Evolutionary conservation across 2,888 invertebrate species (phyloP).

Genomic region (Caenorhabditis zanzibari): DNA sequence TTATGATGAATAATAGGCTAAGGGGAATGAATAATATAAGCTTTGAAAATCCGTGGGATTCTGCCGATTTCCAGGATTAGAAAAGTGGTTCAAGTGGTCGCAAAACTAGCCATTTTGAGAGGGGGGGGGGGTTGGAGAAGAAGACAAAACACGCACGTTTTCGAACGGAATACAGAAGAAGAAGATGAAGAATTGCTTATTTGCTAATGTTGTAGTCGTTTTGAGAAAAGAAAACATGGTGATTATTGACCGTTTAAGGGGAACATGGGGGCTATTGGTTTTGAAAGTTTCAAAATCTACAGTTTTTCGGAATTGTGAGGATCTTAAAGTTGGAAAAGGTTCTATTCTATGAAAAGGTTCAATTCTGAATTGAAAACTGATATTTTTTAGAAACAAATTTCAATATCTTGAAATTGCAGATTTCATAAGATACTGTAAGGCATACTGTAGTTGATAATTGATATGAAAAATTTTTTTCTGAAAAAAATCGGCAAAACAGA

Average conservation of each 20-base stretch:
- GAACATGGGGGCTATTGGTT: background rate
- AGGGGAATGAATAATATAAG: too few species aligned
- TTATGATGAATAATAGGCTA: conserved; percentile 2
- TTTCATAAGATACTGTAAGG: too few species aligned
- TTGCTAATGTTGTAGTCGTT: conserved; percentile 41
- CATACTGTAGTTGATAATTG: too few species aligned
- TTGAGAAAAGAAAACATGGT: conserved; percentile 26
- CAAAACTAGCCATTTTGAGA: conserved; percentile 33
- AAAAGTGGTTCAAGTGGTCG: conserved; percentile 59
- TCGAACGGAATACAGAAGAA: conserved; percentile 38
- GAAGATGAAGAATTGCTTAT: conserved; percentile 31
- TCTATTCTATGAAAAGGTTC: too few species aligned
- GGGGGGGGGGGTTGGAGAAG: background rate
- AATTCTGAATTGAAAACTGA: too few species aligned
- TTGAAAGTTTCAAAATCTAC: background rate
- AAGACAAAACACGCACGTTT: conserved; percentile 45
- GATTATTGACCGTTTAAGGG: conserved; percentile 48
- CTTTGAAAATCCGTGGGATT: background rate
- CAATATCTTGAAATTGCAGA: too few species aligned
- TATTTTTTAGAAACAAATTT: too few species aligned
- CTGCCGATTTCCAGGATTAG: conserved; percentile 20
- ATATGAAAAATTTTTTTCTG: too few species aligned
- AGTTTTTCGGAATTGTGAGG: too few species aligned
- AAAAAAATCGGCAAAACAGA: too few species aligned
- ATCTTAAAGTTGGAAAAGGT: too few species aligned